Base-by-base conservation (phyloP, 2,888 invertebrate genomes). In the Drosophila rellima region DNA sequence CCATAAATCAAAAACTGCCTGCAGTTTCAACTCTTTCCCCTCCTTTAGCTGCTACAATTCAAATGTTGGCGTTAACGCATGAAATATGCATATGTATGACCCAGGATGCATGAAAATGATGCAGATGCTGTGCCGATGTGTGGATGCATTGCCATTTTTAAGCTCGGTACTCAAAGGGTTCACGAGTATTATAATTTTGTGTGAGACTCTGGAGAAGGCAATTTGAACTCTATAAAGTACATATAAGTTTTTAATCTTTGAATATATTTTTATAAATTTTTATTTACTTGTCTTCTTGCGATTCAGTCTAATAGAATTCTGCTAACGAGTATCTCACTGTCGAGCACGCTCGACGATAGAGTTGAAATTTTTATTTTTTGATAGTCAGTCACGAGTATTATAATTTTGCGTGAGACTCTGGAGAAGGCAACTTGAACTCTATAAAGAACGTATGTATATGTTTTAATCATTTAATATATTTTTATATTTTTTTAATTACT, bases 61-160 rank as follows among this genome's bases (percentile, higher is more conserved):
- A 90, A 90, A 90, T 87, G 89, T 78, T 86, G 85, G 88, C 82
- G 90, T 88, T 90, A 90, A 90, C 90, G 82, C 88, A 90, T 90
- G 79, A 89, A 90, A 90, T 87, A 90, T 89, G 90, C 83, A 90
- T 82, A 77, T 69, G 81, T 20, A 61, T 54, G 20, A 37, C 23
- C 57, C 57, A 69, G 64, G 57, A 61, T 68, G 71, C 51, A 48
- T 60, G 60, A 20, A 17, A 17, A 51, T 54, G 40, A 54, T 68
- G 37, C 76, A 23, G 44, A 52, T 50, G 39, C 59, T 70, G 51
- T 64, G 52, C 74, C 63, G 70, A 69, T 69, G 54, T 33, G n/a
- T 45, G 45, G 40, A 54, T 66, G 77, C 66, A 55, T 48, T 40
- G 42, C 42, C 20, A 11, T 56, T 71, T 71, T 47, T 11, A 29